Evolutionary conservation across 2,113 vertebrate species (phyloP).

Genomic region (Leptosomus discolor): DNA sequence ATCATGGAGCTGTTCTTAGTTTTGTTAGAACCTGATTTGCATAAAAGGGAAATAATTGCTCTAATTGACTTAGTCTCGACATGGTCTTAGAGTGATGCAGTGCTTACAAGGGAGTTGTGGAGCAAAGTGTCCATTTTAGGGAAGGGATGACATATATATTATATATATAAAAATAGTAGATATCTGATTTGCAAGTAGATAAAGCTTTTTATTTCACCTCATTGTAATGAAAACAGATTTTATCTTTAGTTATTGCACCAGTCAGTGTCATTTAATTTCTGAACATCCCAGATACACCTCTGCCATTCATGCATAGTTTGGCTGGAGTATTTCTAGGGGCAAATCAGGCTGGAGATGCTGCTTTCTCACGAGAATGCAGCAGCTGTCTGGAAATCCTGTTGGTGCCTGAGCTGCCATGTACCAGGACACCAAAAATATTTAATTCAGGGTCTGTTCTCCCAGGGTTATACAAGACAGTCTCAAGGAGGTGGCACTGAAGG

Average conservation of each 20-base stretch:
- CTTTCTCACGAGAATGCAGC: background rate
- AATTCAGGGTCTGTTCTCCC: background rate
- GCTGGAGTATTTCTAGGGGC: background rate
- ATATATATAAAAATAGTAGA: background rate
- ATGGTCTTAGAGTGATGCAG: background rate
- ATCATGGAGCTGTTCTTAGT: background rate
- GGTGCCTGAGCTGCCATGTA: background rate
- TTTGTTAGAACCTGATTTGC: background rate
- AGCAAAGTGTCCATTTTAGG: background rate
- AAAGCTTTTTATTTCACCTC: background rate
- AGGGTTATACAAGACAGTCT: background rate
- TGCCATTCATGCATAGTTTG: background rate
- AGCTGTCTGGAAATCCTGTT: background rate
- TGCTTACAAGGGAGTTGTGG: background rate
- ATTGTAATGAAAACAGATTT: background rate
- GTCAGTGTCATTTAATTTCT: background rate
- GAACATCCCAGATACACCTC: background rate
- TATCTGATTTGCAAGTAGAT: background rate
- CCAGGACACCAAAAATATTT: background rate
- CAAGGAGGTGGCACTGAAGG: background rate
- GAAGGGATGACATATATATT: background rate
- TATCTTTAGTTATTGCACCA: background rate
- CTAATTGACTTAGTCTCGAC: background rate
- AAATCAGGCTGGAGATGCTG: background rate
- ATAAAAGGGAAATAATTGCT: background rate